These are phyloP conservation scores for Porites evermanni DNA, from an alignment of 92 coral and sea anemone genomes.

Conservation along the genomic window DNA sequence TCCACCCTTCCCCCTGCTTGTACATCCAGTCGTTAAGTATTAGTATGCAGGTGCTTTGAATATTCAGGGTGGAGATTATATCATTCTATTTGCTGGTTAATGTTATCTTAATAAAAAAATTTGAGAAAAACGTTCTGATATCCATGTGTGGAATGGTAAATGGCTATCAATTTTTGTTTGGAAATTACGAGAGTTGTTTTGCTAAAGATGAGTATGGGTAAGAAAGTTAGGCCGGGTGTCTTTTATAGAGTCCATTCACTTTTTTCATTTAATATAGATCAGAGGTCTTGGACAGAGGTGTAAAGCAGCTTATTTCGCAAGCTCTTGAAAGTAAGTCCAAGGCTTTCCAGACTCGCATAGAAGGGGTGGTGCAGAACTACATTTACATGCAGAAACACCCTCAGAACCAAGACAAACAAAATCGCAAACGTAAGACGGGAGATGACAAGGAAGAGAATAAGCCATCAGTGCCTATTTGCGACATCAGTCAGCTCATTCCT, in stretches of 20 bases:
- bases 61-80: too few species aligned
- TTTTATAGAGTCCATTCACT: neutral
- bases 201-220: too few species aligned
- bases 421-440: constrained; percentile 31
- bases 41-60: too few species aligned
- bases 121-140: too few species aligned
- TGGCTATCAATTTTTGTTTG: too few species aligned
- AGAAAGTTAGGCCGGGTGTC: too few species aligned
- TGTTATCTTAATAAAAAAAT: too few species aligned
- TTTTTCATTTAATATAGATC: constrained; percentile 60
- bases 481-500: constrained; percentile 63
- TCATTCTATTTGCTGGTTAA: too few species aligned
- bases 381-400: constrained; percentile 75
- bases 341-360: constrained; percentile 88
- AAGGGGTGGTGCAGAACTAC: constrained; percentile 92
- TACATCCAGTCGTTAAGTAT: too few species aligned
- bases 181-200: too few species aligned
- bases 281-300: constrained; percentile 89
- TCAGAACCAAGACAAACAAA: constrained; percentile 32
- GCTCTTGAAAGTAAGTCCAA: constrained; percentile 81
- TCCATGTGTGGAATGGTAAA: too few species aligned
- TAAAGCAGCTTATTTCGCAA: constrained; percentile 87
- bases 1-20: too few species aligned
- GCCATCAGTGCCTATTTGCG: constrained; percentile 33
- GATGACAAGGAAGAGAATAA: constrained; percentile 51